Percentiles rank a stretch among this genome's conserved stretches.
phyloP scores from a whole-genome alignment of 1,140 invertebrate genomes.

The Drosophila yakuba region DNA sequence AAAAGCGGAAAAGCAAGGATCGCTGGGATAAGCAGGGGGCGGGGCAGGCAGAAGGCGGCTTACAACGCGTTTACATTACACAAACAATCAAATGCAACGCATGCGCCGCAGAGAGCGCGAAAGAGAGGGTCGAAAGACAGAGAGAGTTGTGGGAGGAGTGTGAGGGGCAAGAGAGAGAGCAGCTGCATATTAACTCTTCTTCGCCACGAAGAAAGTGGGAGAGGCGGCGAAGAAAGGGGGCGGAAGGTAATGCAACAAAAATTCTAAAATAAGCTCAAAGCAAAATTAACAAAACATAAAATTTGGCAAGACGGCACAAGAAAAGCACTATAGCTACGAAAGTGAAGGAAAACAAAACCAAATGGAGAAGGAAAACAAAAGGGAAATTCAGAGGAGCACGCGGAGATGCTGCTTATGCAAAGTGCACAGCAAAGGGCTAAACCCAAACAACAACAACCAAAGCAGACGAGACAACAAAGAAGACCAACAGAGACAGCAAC shows the following conservation, averaged over 20 bases:
- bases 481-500: slow-evolving; percentile 52
- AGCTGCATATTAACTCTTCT: slow-evolving; percentile 49
- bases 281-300: slow-evolving; percentile 66
- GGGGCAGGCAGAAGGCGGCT: slow-evolving; percentile 27
- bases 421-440: slow-evolving; percentile 55
- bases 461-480: slow-evolving; percentile 77
- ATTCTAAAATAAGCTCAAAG: slow-evolving; percentile 30
- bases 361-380: slow-evolving; percentile 6
- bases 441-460: slow-evolving; percentile 38
- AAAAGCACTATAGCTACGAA: slow-evolving; percentile 1
- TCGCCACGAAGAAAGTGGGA: slow-evolving; percentile 6
- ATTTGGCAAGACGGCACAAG: slow-evolving; percentile 45
- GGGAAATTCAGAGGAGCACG: not conserved
- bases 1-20: slow-evolving; percentile 54
- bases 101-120: slow-evolving; percentile 43
- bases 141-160: slow-evolving; percentile 2
- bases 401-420: slow-evolving; percentile 60
- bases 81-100: slow-evolving; percentile 76
- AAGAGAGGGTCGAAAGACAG: slow-evolving; percentile 8
- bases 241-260: slow-evolving; percentile 48
- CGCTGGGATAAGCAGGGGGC: slow-evolving; percentile 1
- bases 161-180: slow-evolving; percentile 21
- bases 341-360: slow-evolving; percentile 6
- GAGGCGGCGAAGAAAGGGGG: not conserved
- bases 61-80: slow-evolving; percentile 72